These are phyloP conservation scores for Ailurus styani DNA, from an alignment of 2,113 vertebrate genomes.

Conservation along the genomic window DNA sequence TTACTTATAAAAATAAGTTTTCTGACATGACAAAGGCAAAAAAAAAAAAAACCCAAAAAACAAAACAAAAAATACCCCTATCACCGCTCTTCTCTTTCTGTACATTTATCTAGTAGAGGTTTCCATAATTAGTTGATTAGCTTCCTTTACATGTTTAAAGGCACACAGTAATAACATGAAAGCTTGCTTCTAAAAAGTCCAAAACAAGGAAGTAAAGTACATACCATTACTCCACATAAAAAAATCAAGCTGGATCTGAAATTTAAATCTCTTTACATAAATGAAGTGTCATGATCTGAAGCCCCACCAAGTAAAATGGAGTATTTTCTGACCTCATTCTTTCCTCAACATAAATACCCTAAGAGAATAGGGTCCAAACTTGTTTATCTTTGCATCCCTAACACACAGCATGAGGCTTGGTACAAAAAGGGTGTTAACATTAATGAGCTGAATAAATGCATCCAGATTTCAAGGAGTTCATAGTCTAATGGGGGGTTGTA, in stretches of 20 bases:
- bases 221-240: not conserved
- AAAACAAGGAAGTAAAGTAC: not conserved
- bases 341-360: not conserved
- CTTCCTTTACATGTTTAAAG: not conserved
- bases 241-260: not conserved
- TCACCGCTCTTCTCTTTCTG: not conserved
- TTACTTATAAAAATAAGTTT: not conserved
- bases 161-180: not conserved
- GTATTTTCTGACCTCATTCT: not conserved
- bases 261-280: constrained; percentile 21
- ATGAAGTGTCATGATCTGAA: not conserved
- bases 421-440: not conserved
- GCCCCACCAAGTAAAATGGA: not conserved
- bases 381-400: not conserved
- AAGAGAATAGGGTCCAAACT: not conserved
- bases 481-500: not conserved
- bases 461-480: not conserved
- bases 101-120: not conserved
- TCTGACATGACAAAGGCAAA: not conserved
- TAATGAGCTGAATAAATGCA: not conserved
- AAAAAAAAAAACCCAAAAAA: too few relatives aligned
- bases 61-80: too few relatives aligned
- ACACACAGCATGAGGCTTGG: not conserved
- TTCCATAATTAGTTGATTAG: not conserved
- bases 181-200: not conserved